A percentile compares a stretch with the other conserved stretches of the same genome.
These are phyloP conservation scores for Pseudococcus viburni DNA, from an alignment of 2,888 invertebrate genomes.

Conservation along the genomic window DNA sequence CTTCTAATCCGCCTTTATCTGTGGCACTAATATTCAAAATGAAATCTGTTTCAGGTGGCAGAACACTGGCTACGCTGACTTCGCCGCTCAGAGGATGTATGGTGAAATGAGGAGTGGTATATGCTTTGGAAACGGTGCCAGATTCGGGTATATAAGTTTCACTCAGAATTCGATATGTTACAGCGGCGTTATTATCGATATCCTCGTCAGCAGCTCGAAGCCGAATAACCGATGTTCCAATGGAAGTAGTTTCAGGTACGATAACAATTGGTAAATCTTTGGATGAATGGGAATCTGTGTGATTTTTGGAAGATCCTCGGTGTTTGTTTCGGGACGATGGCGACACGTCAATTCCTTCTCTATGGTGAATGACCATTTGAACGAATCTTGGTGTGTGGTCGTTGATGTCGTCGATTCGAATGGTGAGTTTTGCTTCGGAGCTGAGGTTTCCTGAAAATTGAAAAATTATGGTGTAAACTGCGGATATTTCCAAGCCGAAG, in stretches of 20 bases:
- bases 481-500: not conserved
- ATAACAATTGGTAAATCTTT: slow-evolving; percentile 76
- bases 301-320: slow-evolving; percentile 67
- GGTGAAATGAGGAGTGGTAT: slow-evolving; percentile 77
- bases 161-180: slow-evolving; percentile 81
- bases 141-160: slow-evolving; percentile 78
- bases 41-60: slow-evolving; percentile 84
- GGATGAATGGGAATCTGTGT: slow-evolving; percentile 65
- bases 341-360: slow-evolving; percentile 75
- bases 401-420: slow-evolving; percentile 84
- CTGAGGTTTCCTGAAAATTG: slow-evolving; percentile 77
- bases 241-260: slow-evolving; percentile 81
- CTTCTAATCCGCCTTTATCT: slow-evolving; percentile 82
- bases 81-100: slow-evolving; percentile 85
- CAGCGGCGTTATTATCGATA: slow-evolving; percentile 79
- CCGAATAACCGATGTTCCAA: slow-evolving; percentile 80
- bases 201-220: slow-evolving; percentile 83
- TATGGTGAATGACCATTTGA: slow-evolving; percentile 80
- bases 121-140: slow-evolving; percentile 67
- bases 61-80: slow-evolving; percentile 79
- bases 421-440: slow-evolving; percentile 81
- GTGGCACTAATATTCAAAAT: slow-evolving; percentile 82
- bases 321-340: slow-evolving; percentile 13
- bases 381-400: slow-evolving; percentile 84
- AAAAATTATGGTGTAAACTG: not conserved